Percentiles rank a stretch among this genome's conserved stretches.
Conservation (phyloP, 2,888 invertebrate genomes). For the Mystacides longicornis region DNA sequence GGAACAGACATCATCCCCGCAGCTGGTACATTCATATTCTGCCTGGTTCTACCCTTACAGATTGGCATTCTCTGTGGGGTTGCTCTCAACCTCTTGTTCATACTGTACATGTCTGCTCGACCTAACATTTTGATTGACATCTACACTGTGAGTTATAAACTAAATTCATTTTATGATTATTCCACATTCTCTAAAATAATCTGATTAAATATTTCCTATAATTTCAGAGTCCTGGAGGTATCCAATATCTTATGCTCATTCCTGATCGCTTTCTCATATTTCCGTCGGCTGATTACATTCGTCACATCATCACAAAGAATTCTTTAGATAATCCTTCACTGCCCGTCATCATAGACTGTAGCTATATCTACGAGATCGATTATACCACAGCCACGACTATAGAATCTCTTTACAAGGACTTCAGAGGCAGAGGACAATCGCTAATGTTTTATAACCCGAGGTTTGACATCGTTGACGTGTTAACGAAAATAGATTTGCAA, state of each 20-base stretch:
- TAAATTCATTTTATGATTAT: background rate
- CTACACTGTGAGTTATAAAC: slow-evolving; percentile 51
- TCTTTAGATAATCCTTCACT: slow-evolving; percentile 54
- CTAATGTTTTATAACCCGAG: slow-evolving; percentile 79
- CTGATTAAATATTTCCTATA: background rate
- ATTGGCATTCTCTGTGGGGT: slow-evolving; percentile 81
- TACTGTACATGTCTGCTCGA: slow-evolving; percentile 79
- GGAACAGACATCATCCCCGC: slow-evolving; percentile 83
- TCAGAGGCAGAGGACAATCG: slow-evolving; percentile 62
- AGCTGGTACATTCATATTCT: slow-evolving; percentile 75
- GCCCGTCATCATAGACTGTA: slow-evolving; percentile 80
- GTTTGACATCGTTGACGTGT: slow-evolving; percentile 70
- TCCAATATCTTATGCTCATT: slow-evolving; percentile 69
- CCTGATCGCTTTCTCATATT: slow-evolving; percentile 85
- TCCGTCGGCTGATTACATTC: slow-evolving; percentile 83
- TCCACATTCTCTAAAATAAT: background rate
- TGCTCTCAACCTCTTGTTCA: slow-evolving; percentile 73
- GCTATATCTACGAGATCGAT: slow-evolving; percentile 82
- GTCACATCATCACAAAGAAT: slow-evolving; percentile 76
- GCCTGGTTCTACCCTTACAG: slow-evolving; percentile 75
- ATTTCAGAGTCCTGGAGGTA: slow-evolving; percentile 49
- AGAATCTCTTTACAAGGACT: slow-evolving; percentile 66
- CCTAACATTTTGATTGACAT: slow-evolving; percentile 76
- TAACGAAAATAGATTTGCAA: slow-evolving; percentile 63
- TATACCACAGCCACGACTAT: slow-evolving; percentile 80